These are phyloP conservation scores for Cerceris rybyensis DNA, from an alignment of 2,888 invertebrate genomes.

Conservation along the genomic window DNA sequence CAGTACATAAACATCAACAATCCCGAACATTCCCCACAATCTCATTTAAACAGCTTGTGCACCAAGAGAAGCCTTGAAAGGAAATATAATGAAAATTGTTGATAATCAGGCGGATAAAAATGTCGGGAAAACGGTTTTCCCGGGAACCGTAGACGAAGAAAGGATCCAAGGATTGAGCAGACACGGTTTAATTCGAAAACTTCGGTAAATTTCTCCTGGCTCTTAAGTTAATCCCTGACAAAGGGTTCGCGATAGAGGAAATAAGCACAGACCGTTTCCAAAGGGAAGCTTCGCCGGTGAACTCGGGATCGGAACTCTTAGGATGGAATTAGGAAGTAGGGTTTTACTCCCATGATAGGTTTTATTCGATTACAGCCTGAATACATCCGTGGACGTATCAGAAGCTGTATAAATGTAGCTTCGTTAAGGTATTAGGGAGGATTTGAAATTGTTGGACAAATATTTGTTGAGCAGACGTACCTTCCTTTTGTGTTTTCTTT, in stretches of 20 bases:
- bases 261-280: slow-evolving; percentile 6
- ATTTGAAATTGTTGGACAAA: too few species aligned
- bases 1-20: too few species aligned
- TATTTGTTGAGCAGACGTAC: too few species aligned
- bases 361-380: background rate
- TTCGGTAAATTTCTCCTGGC: background rate
- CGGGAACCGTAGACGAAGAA: background rate
- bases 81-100: too few species aligned
- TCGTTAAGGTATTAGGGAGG: background rate
- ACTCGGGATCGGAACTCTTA: slow-evolving; percentile 8
- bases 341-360: background rate
- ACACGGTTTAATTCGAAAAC: background rate
- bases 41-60: too few species aligned
- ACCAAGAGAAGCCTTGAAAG: too few species aligned
- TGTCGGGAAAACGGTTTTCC: too few species aligned
- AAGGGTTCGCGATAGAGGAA: background rate
- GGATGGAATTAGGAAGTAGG: slow-evolving; percentile 1
- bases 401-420: background rate
- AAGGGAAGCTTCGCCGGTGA: background rate
- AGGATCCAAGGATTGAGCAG: background rate
- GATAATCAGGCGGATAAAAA: too few species aligned
- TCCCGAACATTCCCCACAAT: too few species aligned
- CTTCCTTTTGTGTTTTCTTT: too few species aligned
- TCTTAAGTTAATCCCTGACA: background rate
- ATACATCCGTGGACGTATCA: background rate